A percentile compares a stretch with the other conserved stretches of the same genome.
These are phyloP conservation scores for Sitta europaea DNA, from an alignment of 2,113 vertebrate species.

Conservation along the genomic window DNA sequence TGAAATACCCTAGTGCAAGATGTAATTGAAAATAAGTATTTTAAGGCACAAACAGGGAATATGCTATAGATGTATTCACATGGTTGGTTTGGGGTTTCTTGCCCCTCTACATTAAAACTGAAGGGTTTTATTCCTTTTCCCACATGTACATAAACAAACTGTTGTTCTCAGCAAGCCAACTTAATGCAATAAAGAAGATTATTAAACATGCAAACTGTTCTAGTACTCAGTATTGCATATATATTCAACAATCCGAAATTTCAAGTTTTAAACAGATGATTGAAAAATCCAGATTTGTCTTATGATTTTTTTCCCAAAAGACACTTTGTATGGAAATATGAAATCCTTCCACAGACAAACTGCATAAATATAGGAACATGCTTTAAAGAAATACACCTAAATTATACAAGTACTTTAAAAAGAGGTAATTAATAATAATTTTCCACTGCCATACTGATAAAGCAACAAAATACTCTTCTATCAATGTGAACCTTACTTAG, in stretches of 20 bases:
- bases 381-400: background rate
- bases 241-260: background rate
- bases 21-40: background rate
- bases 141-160: background rate
- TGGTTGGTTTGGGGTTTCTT: accelerated
- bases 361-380: background rate
- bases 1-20: background rate
- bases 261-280: background rate
- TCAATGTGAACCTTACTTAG: background rate
- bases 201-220: background rate
- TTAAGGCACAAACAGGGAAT: background rate
- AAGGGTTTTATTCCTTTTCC: background rate
- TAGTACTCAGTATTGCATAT: background rate
- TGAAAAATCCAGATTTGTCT: background rate
- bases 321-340: background rate
- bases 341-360: background rate
- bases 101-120: background rate
- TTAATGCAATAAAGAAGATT: background rate
- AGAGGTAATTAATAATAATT: background rate
- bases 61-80: background rate
- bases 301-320: background rate
- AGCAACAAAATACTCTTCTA: background rate
- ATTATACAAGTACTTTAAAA: background rate
- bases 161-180: background rate
- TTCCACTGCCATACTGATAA: background rate